These are phyloP conservation scores for Turnix velox DNA, from an alignment of 2,113 vertebrate species.

Conservation along the genomic window DNA sequence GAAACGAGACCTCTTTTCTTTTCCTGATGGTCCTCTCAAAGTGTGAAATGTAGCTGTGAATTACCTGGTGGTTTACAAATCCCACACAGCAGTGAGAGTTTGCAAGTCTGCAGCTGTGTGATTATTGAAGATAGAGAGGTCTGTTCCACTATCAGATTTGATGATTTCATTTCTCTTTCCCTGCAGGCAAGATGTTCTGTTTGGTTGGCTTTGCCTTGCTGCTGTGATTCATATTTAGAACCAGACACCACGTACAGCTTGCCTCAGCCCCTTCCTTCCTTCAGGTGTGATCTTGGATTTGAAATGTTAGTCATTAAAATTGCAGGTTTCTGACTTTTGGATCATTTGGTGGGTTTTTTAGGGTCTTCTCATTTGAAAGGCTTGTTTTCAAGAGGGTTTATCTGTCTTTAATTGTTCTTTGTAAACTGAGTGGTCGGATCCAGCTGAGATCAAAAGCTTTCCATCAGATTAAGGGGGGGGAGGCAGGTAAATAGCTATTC, in stretches of 20 bases:
- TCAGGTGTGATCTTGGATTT: background rate
- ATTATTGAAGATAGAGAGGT: background rate
- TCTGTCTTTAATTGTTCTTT: constrained; percentile 26
- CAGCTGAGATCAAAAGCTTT: constrained; percentile 62
- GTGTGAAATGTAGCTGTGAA: background rate
- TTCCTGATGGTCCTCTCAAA: background rate
- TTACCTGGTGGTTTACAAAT: background rate
- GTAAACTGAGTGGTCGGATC: constrained; percentile 36
- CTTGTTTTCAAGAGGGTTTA: constrained; percentile 38
- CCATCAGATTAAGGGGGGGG: constrained; percentile 40
- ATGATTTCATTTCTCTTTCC: background rate
- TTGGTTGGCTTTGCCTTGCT: background rate
- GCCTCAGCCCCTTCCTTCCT: background rate
- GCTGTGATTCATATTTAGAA: background rate
- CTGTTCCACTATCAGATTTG: background rate
- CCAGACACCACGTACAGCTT: background rate
- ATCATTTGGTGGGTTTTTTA: background rate
- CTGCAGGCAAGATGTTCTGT: background rate
- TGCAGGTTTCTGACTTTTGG: background rate
- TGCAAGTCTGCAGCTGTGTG: background rate
- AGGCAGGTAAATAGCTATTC: constrained; percentile 5
- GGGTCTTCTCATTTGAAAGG: background rate
- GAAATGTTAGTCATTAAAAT: background rate
- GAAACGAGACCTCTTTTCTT: background rate
- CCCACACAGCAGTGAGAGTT: background rate